Percentiles rank a stretch among this genome's conserved stretches.
Evolutionary conservation across 2,888 invertebrate genomes (phyloP).

Genomic region (Eupithecia insigniata): DNA sequence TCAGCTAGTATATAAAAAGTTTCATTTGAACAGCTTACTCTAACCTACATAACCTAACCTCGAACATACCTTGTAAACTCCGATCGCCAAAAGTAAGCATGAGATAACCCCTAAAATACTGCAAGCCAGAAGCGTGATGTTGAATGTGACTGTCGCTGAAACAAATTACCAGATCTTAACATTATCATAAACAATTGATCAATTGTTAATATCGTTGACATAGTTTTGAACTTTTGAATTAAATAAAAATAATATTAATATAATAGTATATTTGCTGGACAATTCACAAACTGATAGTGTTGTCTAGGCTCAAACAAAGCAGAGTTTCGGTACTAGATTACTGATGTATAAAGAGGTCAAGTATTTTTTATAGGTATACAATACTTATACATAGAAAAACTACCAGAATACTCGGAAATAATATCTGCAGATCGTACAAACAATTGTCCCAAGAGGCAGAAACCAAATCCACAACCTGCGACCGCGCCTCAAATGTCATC

Average conservation of each 20-base stretch:
- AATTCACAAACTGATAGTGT: background rate
- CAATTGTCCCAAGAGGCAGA: background rate
- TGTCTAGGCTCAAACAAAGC: background rate
- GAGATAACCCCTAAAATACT: constrained; percentile 88
- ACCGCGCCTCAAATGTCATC: background rate
- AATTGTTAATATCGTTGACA: background rate
- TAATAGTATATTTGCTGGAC: background rate
- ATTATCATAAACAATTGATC: background rate
- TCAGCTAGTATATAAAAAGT: no score
- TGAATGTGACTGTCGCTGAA: constrained; percentile 89
- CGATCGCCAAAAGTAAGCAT: constrained; percentile 87
- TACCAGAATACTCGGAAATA: background rate
- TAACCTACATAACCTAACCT: background rate
- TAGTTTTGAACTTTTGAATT: background rate
- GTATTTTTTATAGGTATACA: no score
- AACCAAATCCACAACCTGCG: background rate
- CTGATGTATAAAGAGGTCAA: background rate
- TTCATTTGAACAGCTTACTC: background rate
- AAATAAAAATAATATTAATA: background rate
- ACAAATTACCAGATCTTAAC: constrained; percentile 28
- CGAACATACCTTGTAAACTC: constrained; percentile 87
- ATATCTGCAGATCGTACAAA: background rate
- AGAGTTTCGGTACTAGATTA: background rate
- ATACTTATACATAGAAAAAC: background rate
- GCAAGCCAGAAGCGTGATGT: constrained; percentile 87